Evolutionary conservation across 2,113 vertebrate genomes (phyloP).

Genomic region (Syrrhaptes paradoxus): DNA sequence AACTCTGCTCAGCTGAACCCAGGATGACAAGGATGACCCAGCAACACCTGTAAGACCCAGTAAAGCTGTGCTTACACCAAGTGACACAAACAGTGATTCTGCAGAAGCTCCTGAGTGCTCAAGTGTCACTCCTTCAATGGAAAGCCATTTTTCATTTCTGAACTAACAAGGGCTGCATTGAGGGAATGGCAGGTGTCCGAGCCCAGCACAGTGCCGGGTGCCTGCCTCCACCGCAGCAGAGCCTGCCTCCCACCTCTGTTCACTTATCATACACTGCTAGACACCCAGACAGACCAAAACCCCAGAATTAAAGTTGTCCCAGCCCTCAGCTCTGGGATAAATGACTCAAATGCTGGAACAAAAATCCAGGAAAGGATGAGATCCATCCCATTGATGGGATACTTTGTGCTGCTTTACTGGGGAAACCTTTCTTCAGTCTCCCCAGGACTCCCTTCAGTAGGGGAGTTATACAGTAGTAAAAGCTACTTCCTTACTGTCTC

Average conservation of each 20-base stretch:
- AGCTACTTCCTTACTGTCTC: neutral
- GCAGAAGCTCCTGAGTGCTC: neutral
- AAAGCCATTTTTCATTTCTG: neutral
- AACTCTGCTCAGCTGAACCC: no score
- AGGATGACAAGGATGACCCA: neutral
- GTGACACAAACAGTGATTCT: neutral
- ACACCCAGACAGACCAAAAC: neutral
- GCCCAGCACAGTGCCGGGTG: accelerated
- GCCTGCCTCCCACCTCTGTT: neutral
- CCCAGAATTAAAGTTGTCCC: neutral
- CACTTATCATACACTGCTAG: neutral
- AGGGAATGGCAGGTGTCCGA: neutral
- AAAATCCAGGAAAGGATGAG: neutral
- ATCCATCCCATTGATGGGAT: neutral
- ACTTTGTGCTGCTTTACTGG: neutral
- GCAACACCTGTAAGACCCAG: neutral
- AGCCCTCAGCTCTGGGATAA: neutral
- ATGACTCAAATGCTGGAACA: neutral
- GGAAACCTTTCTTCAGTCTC: neutral
- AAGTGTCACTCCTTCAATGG: neutral
- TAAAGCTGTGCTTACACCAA: neutral
- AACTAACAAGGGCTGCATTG: neutral
- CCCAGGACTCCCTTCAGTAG: neutral
- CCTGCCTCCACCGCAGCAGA: neutral
- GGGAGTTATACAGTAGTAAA: neutral